phyloP scores from a whole-genome alignment of 2,113 vertebrate genomes.

The Epinephelus cyanopodus region DNA sequence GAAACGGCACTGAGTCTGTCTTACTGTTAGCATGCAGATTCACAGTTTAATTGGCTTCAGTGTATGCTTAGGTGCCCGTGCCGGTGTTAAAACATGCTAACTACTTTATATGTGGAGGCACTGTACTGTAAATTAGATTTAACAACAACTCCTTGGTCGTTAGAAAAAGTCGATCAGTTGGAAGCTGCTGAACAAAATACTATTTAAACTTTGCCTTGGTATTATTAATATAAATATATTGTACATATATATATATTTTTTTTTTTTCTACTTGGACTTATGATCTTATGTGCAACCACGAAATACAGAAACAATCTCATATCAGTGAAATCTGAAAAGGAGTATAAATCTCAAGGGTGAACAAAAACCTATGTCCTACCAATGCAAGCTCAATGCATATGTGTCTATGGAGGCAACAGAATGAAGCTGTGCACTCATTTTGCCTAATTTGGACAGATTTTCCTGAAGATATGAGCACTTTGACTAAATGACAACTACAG shows the following conservation, averaged over 20 bases:
- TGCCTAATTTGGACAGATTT: background rate
- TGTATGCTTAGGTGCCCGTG: constrained; percentile 61
- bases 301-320: background rate
- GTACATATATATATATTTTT: too few species aligned
- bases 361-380: background rate
- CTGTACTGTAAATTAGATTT: constrained; percentile 43
- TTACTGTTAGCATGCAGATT: constrained; percentile 43
- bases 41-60: constrained; percentile 72
- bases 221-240: background rate
- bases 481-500: background rate
- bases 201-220: background rate
- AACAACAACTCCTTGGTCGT: constrained; percentile 44
- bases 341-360: background rate
- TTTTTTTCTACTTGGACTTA: background rate
- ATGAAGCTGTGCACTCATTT: background rate
- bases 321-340: too few species aligned
- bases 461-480: too few species aligned
- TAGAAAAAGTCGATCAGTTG: constrained; percentile 31
- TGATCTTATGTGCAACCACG: background rate
- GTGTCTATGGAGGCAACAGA: background rate
- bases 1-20: constrained; percentile 39
- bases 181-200: constrained; percentile 24
- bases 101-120: constrained; percentile 39
- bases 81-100: constrained; percentile 61
- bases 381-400: background rate